Base-by-base conservation (phyloP, 2,888 invertebrate species). In the Uloborus plumipes region DNA sequence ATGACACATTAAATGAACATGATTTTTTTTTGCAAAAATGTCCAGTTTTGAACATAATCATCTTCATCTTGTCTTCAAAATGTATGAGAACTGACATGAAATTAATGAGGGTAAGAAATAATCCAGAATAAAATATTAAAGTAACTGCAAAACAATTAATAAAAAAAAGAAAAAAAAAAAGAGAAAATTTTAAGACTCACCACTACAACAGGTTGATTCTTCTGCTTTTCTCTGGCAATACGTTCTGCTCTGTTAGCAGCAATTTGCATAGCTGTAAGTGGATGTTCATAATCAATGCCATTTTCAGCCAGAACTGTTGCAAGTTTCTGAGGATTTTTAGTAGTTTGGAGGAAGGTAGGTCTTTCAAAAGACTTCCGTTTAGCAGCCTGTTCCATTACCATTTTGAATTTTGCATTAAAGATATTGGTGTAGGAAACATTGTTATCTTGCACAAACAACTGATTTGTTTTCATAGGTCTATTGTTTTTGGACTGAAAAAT, bases 281-380 rank as follows among this genome's bases (percentile, higher is more conserved):
- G 97, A 88, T 92, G 92, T 87, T 98, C 97, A 88, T 95, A 94
- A 84, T 91, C 91, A 82, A 98, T 94, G 51, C 94, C 95, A 88
- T 93, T 93, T 86, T 96, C 97, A 80, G 92, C 92, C 87, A 97
- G 90, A 83, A 96, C 93, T 67, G 94, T 93, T 39, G 94, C 93
- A 89, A 39, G n/a, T 20, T 64, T 64, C 14, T 39, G 64, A 6
- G 94, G 92, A 89, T 93, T 95, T 90, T 95, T 95, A 86, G 92
- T 90, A 0, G 88, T 87, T 14, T 94, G 93, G 86, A 93, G 93
- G 83, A 93, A 92, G 26, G 94, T 91, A 49, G 94, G 93, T 88
- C 94, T 94, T 66, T 94, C 93, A 9, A 94, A 92, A 4, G 94
- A 93, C 2, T 89, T 88, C n/a, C 89, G 87, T 82, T 90, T 90